Evolutionary conservation across 2,113 vertebrate genomes (phyloP).

Genomic region (Scomber japonicus): DNA sequence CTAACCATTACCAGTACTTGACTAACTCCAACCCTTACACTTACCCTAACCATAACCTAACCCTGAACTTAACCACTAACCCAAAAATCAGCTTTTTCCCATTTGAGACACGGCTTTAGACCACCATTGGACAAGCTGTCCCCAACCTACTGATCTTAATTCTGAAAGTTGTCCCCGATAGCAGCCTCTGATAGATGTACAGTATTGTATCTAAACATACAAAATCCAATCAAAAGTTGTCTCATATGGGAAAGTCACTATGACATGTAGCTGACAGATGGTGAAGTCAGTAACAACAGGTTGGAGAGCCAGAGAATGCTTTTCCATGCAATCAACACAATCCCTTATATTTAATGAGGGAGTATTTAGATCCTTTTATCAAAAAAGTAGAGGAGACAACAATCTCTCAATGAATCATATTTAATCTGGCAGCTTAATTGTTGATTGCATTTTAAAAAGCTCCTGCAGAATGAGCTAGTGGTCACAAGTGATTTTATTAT

Average conservation of each 20-base stretch:
- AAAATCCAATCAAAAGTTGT: slow-evolving; percentile 3
- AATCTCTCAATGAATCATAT: neutral
- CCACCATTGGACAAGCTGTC: too few relatives aligned
- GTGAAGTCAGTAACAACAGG: neutral
- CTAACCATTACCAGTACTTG: too few relatives aligned
- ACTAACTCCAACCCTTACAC: too few relatives aligned
- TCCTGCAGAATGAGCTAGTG: neutral
- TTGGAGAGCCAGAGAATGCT: neutral
- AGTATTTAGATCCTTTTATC: neutral
- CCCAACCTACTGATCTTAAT: too few relatives aligned
- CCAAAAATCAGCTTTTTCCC: too few relatives aligned
- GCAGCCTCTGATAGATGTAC: too few relatives aligned
- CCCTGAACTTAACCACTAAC: too few relatives aligned
- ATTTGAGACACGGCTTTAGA: too few relatives aligned
- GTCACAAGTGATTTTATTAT: neutral
- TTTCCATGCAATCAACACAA: neutral
- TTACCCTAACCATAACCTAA: too few relatives aligned
- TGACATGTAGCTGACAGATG: slow-evolving; percentile 6
- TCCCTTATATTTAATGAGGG: slow-evolving; percentile 1
- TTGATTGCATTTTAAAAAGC: slow-evolving; percentile 8
- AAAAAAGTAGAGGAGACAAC: neutral
- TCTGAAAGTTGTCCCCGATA: too few relatives aligned
- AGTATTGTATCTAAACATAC: neutral
- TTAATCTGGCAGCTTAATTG: neutral
- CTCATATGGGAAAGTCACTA: neutral